These are phyloP conservation scores for Drosophila barbarae DNA, from an alignment of 2,888 invertebrate species.

Conservation along the genomic window DNA sequence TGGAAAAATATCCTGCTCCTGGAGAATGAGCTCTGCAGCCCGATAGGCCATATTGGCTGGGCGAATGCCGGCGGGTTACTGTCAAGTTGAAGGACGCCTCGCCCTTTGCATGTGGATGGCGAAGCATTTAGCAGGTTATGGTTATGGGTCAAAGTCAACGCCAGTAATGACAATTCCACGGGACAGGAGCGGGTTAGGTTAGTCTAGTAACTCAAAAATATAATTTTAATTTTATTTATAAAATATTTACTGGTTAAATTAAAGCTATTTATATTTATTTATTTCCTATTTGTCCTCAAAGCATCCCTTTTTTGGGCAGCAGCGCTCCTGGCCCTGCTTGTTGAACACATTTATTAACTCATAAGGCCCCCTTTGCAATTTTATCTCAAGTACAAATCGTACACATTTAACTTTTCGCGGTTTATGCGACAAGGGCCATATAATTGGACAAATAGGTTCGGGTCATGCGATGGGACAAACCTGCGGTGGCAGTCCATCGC, in stretches of 20 bases:
- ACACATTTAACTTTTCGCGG: constrained; percentile 54
- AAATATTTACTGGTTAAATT: fast-evolving
- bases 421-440: constrained; percentile 54
- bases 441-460: constrained; percentile 69
- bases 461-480: constrained; percentile 54
- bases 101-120: constrained; percentile 18
- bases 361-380: constrained; percentile 48
- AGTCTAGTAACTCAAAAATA: fast-evolving
- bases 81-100: constrained; percentile 30
- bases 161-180: constrained; percentile 8
- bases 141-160: constrained; percentile 14
- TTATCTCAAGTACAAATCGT: constrained; percentile 65
- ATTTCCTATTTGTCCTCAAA: neutral
- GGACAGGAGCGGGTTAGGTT: constrained; percentile 1
- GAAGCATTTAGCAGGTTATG: constrained; percentile 15
- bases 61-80: constrained; percentile 47
- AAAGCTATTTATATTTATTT: no score
- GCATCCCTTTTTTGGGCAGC: no score
- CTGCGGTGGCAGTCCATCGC: constrained; percentile 18
- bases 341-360: constrained; percentile 55
- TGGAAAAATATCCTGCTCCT: neutral
- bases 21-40: constrained; percentile 50
- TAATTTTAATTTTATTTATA: neutral
- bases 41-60: constrained; percentile 44
- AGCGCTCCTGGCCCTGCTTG: constrained; percentile 37